phyloP scores from a whole-genome alignment of 2,113 vertebrate species.

The Halcyon senegalensis region DNA sequence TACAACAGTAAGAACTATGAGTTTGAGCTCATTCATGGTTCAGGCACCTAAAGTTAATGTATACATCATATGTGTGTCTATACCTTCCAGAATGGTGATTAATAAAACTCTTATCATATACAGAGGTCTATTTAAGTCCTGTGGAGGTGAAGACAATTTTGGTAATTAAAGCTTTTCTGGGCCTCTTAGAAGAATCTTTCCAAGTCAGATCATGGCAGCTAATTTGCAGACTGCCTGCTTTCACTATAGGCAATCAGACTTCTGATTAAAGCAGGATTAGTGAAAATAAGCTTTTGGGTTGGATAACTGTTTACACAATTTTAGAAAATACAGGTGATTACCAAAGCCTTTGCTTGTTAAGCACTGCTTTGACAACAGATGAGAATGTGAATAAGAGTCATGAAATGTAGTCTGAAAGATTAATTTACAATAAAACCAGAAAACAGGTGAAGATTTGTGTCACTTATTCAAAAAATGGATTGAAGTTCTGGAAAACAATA shows the following conservation, averaged over 20 bases:
- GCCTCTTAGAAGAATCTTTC: background rate
- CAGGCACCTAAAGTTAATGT: background rate
- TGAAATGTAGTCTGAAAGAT: background rate
- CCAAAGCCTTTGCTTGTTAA: background rate
- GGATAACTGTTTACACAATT: background rate
- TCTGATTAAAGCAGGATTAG: slow-evolving; percentile 46
- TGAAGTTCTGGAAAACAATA: background rate
- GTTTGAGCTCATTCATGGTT: background rate
- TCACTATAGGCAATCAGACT: background rate
- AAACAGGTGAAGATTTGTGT: background rate
- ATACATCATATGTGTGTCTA: background rate
- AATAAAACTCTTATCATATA: background rate
- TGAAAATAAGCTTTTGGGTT: background rate
- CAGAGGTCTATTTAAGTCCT: background rate
- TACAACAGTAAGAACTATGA: background rate
- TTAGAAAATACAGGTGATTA: background rate
- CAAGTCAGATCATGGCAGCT: background rate
- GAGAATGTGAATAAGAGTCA: background rate
- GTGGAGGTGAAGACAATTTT: background rate
- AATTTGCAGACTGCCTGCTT: background rate
- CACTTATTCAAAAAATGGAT: background rate
- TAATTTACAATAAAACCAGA: background rate
- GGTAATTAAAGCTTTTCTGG: background rate
- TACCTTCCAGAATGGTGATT: background rate
- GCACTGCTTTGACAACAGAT: background rate